These are phyloP conservation scores for Xiphydria camelus DNA, from an alignment of 2,888 invertebrate genomes.

Conservation along the genomic window DNA sequence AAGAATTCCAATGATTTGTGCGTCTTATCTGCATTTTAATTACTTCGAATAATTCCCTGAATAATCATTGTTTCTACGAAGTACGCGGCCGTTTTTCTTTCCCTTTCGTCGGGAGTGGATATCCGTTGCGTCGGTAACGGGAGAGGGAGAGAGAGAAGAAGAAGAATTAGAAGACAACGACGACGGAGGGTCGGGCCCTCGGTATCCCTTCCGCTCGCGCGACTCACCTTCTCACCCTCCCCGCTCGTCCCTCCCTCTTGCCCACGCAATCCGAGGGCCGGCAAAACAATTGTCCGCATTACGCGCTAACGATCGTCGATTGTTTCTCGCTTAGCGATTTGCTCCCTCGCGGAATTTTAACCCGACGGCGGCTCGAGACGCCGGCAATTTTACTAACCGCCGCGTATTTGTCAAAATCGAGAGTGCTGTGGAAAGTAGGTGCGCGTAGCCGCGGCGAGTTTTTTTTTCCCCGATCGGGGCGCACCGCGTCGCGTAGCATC, in stretches of 20 bases:
- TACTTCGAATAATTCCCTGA: conserved; percentile 53
- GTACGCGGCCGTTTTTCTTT: conserved; percentile 25
- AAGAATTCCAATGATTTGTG: conserved; percentile 56
- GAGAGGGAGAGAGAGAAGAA: too few relatives aligned
- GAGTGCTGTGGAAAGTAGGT: conserved; percentile 10
- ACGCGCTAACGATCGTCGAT: conserved; percentile 24
- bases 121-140: too few relatives aligned
- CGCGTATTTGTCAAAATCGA: conserved; percentile 38
- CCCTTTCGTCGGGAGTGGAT: too few relatives aligned
- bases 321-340: conserved; percentile 16
- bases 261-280: not conserved
- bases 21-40: conserved; percentile 57
- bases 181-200: too few relatives aligned
- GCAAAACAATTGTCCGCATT: not conserved
- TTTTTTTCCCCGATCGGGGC: not conserved
- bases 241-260: not conserved
- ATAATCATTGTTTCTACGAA: conserved; percentile 35
- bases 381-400: conserved; percentile 30
- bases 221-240: not conserved
- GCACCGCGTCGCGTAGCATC: too few relatives aligned
- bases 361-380: not conserved
- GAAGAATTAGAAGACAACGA: too few relatives aligned
- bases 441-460: not conserved
- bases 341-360: not conserved
- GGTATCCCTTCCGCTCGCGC: conserved; percentile 3